Conservation (phyloP, 2,888 invertebrate species). For the Leucophenga maculata region DNA sequence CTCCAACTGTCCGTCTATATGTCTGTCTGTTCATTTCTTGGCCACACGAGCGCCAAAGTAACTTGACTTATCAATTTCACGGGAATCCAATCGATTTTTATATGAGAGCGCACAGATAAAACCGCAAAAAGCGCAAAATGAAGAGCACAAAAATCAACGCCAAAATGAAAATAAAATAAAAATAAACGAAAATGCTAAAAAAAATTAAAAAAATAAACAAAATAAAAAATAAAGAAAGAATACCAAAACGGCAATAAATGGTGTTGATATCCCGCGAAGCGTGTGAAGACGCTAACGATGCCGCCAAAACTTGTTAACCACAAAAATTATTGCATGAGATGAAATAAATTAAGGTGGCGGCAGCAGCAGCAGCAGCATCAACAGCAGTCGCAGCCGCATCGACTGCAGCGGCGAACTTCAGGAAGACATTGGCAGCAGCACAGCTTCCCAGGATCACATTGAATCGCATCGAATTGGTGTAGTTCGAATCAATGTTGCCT, state of each 20-base stretch:
- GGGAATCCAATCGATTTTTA: conserved; percentile 69
- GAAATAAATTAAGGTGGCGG: conserved; percentile 68
- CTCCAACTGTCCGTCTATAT: not conserved
- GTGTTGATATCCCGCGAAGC: conserved; percentile 70
- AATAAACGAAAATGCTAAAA: conserved; percentile 32
- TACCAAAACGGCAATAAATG: conserved; percentile 68
- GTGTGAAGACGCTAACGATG: conserved; percentile 69
- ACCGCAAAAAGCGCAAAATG: conserved; percentile 56
- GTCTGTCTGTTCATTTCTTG: not conserved
- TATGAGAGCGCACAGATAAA: conserved; percentile 65
- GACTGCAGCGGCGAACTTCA: conserved; percentile 26
- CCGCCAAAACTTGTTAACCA: conserved; percentile 70
- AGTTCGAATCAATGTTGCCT: too few species aligned
- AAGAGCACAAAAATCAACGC: conserved; percentile 16
- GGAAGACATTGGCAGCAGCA: not conserved
- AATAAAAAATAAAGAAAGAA: conserved; percentile 47
- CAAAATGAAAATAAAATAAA: conserved; percentile 23
- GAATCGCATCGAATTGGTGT: too few species aligned
- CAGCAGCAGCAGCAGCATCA: conserved; percentile 55
- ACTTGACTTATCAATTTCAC: conserved; percentile 69
- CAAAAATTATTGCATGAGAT: conserved; percentile 69
- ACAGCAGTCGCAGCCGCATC: conserved; percentile 23
- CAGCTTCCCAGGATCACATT: not conserved
- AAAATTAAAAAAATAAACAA: not conserved
- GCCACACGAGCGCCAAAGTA: conserved; percentile 48